Evolutionary conservation across 2,797 vertebrate species (phyloP), one percentile per base, ranked within the genome.

Genomic region (Brachyrhaphis roseni): DNA sequence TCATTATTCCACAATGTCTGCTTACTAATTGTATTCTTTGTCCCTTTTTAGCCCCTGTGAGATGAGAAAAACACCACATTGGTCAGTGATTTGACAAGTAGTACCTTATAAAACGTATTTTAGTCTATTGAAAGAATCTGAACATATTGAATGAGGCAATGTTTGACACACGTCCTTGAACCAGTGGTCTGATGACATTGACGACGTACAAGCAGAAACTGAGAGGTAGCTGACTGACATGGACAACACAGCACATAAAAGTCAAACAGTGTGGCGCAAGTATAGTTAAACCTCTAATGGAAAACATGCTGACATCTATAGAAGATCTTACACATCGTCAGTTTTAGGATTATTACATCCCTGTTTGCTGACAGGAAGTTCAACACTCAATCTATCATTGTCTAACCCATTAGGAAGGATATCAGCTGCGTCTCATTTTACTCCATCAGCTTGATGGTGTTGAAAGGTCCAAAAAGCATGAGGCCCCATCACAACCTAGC

Each of bases 371-470:
- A 80, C 78, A 23, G 72, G 57, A 53, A 51, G 72, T 62, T 46
- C 3, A 78, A 85, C 78, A 83, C 36, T 51, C 28, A 76, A 87
- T 91, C 74, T 43, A 82, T 90, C 87, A 82, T 51, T 45, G 78
- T 79, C 70, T 72, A 55, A 74, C 15, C 47, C 49, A 23, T 55
- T 62, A 55, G 64, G 53, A 79, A 43, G 41, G 31, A 20, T 41
- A 81, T 81, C 74, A 47, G 31, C 83, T 84, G 78, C 73, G n/a
- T 70, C 62, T 78, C 57, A 83, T 87, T 75, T 86, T 70, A 86
- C 78, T 88, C 84, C 74, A 84, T 91, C 81, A 91, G 57, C 74
- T 66, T 43, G 81, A 88, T 77, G 82, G 82, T 80, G 79, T 49
- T 28, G 57, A 87, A 83, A 87, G 77, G 86, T 78, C 68, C 59